Evolutionary conservation across 2,888 invertebrate species (phyloP), one percentile per base, ranked within the genome.

Genomic region (Zygaena filipendulae): DNA sequence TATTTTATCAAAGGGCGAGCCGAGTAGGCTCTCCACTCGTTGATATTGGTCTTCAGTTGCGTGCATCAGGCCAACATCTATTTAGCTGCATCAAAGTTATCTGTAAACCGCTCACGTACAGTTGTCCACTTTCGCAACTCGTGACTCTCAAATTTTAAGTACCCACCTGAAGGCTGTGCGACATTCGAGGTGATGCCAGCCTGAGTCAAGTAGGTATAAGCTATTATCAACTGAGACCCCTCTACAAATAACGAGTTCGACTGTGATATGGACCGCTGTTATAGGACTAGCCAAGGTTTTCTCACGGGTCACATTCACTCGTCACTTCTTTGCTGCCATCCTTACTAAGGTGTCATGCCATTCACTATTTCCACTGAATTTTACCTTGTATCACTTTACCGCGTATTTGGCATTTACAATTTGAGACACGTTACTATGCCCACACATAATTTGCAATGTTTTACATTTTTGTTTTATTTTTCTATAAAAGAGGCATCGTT

Each of bases 71-170:
- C n/a, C n/a, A n/a, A n/a, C n/a, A n/a, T n/a, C n/a, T n/a, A n/a
- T n/a, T n/a, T n/a, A 62, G 50, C 51, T 43, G 40, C 50, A 44
- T 49, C 52, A 47, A 52, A 54, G 46, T 53, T 60, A 52, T 48
- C 52, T 47, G 57, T 57, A 77, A 52, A 53, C 72, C 42, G 38
- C 53, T 63, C 77, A 77, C 77, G 77, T 75, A 62, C 40, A 48
- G 60, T 57, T 66, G 74, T 74, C 69, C 68, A 74, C 75, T 79
- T 79, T 79, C 75, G 77, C 69, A 79, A 79, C 71, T 70, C 67
- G 61, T 60, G 58, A 56, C 60, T 53, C 59, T 63, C 63, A 54
- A 61, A 62, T 63, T 52, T 59, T 67, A 59, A 68, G 60, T 60
- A 57, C 16, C 16, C 56, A 55, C 62, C 55, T 46, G 71, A 75